Percentiles rank a stretch among this genome's conserved stretches.
Conservation (phyloP, 2,888 invertebrate species). For the Pheosia tremula region DNA sequence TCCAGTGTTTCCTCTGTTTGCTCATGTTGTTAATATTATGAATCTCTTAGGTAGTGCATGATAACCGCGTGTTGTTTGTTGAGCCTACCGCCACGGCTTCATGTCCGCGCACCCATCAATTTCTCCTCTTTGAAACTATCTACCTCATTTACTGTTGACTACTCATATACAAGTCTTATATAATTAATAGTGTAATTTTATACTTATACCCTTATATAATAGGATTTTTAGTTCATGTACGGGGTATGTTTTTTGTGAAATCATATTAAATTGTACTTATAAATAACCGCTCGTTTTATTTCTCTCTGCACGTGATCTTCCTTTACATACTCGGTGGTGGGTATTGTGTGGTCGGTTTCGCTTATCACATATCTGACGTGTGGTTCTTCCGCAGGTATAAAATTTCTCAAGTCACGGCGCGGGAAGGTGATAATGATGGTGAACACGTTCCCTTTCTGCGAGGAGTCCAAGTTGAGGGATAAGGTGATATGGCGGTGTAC, state of each 20-base stretch:
- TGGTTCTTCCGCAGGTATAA: conserved; percentile 74
- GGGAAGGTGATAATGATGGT: conserved; percentile 83
- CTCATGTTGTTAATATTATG: conserved; percentile 60
- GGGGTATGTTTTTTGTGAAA: conserved; percentile 81
- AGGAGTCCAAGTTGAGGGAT: conserved; percentile 79
- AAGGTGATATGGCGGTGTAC: conserved; percentile 83
- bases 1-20: conserved; percentile 51
- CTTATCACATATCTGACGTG: conserved; percentile 53
- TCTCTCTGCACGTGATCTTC: conserved; percentile 26
- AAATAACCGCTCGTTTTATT: conserved; percentile 79
- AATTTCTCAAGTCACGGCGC: conserved; percentile 79
- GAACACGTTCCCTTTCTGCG: conserved; percentile 82
- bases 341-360: conserved; percentile 7
- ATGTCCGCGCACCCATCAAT: conserved; percentile 43
- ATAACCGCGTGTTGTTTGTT: conserved; percentile 45
- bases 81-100: conserved; percentile 66
- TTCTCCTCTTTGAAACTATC: conserved; percentile 56
- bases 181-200: conserved; percentile 76
- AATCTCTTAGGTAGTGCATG: conserved; percentile 66
- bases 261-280: conserved; percentile 83
- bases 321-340: conserved; percentile 10
- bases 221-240: conserved; percentile 78
- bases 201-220: conserved; percentile 77
- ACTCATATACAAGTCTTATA: conserved; percentile 69
- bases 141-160: conserved; percentile 77